phyloP scores from a whole-genome alignment of 2,113 vertebrate genomes.

The Scytalopus superciliaris region DNA sequence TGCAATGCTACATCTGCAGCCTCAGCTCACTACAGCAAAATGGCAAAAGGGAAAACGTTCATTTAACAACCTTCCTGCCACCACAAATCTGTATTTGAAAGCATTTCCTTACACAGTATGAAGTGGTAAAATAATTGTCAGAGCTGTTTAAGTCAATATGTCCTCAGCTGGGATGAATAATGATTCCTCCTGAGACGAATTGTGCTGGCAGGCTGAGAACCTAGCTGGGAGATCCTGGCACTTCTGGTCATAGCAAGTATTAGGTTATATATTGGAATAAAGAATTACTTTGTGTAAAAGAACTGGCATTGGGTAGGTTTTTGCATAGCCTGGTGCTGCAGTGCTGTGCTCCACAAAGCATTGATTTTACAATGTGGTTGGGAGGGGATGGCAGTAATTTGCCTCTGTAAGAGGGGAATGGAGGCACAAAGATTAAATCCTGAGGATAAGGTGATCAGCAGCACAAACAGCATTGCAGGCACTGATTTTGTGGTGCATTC shows the following conservation, averaged over 20 bases:
- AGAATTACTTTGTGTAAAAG: background rate
- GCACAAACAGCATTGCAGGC: background rate
- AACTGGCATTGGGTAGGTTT: background rate
- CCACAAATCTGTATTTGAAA: background rate
- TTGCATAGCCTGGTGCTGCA: background rate
- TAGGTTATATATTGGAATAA: background rate
- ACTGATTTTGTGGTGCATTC: background rate
- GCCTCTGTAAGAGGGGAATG: background rate
- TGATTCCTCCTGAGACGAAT: background rate
- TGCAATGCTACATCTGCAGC: background rate
- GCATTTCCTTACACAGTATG: background rate
- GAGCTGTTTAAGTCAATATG: background rate
- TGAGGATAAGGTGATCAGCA: too few species aligned
- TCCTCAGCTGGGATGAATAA: background rate
- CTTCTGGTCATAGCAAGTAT: background rate
- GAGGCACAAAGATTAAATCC: background rate
- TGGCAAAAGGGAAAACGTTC: background rate
- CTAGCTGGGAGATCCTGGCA: background rate
- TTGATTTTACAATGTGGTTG: background rate
- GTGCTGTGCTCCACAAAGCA: background rate
- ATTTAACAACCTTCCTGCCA: background rate
- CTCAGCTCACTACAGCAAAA: background rate
- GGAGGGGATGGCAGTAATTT: background rate
- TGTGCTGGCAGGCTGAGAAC: background rate
- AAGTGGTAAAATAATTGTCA: slow-evolving; percentile 2